These are phyloP conservation scores for Tanaodytes sp. DNA, from an alignment of 2,888 invertebrate species.

Conservation along the genomic window DNA sequence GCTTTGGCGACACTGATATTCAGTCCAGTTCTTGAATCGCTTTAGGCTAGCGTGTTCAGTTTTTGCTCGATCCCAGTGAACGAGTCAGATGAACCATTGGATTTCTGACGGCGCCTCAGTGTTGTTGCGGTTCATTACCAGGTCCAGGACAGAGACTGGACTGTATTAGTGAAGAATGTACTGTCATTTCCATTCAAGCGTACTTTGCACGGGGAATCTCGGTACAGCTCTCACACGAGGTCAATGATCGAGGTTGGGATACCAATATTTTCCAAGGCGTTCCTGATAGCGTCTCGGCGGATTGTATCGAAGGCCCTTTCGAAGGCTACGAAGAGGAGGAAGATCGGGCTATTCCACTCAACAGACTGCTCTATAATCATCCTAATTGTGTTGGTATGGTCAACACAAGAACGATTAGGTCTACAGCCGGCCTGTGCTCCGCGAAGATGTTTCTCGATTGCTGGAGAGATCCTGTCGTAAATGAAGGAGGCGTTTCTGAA, in stretches of 20 bases:
- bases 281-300: too few species aligned
- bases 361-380: too few species aligned
- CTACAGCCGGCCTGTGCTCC: conserved; percentile 9
- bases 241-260: conserved; percentile 3
- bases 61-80: too few species aligned
- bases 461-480: conserved; percentile 17
- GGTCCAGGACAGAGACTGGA: conserved; percentile 10
- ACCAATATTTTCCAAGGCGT: conserved; percentile 15
- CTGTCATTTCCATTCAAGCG: conserved; percentile 23
- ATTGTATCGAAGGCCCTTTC: too few species aligned
- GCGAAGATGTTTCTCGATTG: conserved; percentile 17
- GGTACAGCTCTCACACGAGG: conserved; percentile 12
- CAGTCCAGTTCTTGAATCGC: too few species aligned
- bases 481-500: conserved; percentile 22
- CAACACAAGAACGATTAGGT: conserved; percentile 13
- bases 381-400: conserved; percentile 15
- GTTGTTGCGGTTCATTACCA: conserved; percentile 8
- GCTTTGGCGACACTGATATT: too few species aligned
- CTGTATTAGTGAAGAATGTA: conserved; percentile 6
- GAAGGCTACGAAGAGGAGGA: conserved; percentile 17
- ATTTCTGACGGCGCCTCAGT: conserved; percentile 3
- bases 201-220: conserved; percentile 9
- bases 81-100: too few species aligned
- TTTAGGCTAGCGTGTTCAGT: too few species aligned
- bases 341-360: conserved; percentile 19